phyloP scores from a whole-genome alignment of 2,113 vertebrate species.

The Scalopus aquaticus region DNA sequence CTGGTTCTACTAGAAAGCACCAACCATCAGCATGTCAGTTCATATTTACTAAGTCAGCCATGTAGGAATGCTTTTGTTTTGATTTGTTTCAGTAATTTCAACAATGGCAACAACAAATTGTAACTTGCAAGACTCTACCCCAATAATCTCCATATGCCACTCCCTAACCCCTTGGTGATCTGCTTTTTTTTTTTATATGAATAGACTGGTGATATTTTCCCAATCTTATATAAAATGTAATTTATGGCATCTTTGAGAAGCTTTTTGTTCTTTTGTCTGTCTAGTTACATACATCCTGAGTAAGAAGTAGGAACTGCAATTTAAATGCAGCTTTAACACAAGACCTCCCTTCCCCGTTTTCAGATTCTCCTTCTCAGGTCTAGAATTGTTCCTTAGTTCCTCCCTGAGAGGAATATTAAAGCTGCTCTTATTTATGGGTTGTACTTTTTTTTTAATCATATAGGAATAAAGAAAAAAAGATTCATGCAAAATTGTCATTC shows the following conservation, averaged over 20 bases:
- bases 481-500: background rate
- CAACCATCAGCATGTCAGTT: background rate
- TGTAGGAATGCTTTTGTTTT: background rate
- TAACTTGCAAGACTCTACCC: background rate
- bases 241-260: background rate
- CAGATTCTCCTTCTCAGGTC: background rate
- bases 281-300: background rate
- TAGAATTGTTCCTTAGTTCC: background rate
- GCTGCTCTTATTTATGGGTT: background rate
- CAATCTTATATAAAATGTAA: background rate
- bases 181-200: background rate
- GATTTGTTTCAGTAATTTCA: background rate
- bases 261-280: background rate
- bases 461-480: background rate
- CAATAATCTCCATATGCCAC: background rate
- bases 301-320: background rate
- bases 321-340: background rate
- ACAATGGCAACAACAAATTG: background rate
- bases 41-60: too few species aligned
- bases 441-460: background rate
- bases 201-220: background rate
- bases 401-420: background rate
- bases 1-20: background rate
- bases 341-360: background rate
- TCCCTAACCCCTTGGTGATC: background rate